phyloP scores from a whole-genome alignment of 2,797 vertebrate genomes.

The Botia almorhae region DNA sequence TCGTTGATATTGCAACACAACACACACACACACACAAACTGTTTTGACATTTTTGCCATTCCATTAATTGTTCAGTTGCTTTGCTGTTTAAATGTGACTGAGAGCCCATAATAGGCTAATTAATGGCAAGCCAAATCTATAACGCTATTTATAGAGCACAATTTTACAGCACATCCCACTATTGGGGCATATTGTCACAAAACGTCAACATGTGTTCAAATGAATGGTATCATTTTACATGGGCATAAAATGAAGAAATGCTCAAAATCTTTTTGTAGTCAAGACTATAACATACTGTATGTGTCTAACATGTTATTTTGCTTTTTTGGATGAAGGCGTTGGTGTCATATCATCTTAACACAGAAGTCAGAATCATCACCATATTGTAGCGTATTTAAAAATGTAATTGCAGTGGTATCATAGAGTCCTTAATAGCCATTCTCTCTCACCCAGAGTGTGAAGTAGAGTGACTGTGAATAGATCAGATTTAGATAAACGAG shows the following conservation, averaged over 20 bases:
- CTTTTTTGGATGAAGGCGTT: not conserved
- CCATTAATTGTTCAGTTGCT: no score
- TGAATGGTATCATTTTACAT: no score
- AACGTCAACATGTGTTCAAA: not conserved
- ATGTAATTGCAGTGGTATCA: not conserved
- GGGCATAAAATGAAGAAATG: no score
- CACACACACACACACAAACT: not conserved
- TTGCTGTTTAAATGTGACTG: not conserved
- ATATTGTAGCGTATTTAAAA: not conserved
- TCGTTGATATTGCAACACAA: not conserved
- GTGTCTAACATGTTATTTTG: not conserved
- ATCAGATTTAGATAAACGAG: conserved; percentile 39
- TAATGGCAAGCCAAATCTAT: not conserved
- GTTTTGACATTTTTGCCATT: not conserved
- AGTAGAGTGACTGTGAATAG: conserved; percentile 22
- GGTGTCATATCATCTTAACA: not conserved
- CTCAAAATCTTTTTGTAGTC: no score
- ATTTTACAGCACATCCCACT: not conserved
- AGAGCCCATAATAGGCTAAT: not conserved
- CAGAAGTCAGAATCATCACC: not conserved
- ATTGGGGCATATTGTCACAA: not conserved
- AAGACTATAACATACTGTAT: no score
- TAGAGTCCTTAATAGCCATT: not conserved
- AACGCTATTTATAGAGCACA: no score
- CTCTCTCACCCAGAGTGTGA: conserved; percentile 1